phyloP scores from a whole-genome alignment of 2,888 invertebrate species.

The Myopa tessellatipennis region DNA sequence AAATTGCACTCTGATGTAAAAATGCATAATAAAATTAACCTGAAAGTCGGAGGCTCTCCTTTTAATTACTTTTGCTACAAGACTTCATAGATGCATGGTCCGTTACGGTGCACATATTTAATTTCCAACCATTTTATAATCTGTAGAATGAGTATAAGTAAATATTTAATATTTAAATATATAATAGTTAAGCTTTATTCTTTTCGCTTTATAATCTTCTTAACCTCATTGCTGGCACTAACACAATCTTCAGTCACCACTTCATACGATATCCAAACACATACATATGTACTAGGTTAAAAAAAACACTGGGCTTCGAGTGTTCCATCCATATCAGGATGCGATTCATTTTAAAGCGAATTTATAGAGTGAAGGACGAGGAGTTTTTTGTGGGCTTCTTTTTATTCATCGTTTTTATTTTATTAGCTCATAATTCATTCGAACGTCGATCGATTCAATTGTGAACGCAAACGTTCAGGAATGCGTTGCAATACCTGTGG shows the following conservation, averaged over 20 bases:
- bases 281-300: conserved; percentile 59
- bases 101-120: no score
- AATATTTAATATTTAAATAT: background rate
- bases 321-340: no score
- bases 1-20: conserved; percentile 63
- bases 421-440: no score
- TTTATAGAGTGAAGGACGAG: no score
- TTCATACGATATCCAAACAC: no score
- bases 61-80: background rate
- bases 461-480: conserved; percentile 53
- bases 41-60: background rate
- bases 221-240: conserved; percentile 50
- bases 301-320: no score
- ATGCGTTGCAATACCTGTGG: conserved; percentile 57
- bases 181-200: background rate
- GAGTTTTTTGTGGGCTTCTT: no score
- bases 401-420: no score
- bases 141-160: background rate
- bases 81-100: no score
- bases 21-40: background rate
- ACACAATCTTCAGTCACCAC: conserved; percentile 33
- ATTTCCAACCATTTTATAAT: background rate
- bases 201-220: conserved; percentile 1
- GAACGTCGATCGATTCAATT: conserved; percentile 59
- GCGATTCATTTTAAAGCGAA: no score